phyloP scores from a whole-genome alignment of 2,113 vertebrate genomes.

The Erinaceus europaeus region DNA sequence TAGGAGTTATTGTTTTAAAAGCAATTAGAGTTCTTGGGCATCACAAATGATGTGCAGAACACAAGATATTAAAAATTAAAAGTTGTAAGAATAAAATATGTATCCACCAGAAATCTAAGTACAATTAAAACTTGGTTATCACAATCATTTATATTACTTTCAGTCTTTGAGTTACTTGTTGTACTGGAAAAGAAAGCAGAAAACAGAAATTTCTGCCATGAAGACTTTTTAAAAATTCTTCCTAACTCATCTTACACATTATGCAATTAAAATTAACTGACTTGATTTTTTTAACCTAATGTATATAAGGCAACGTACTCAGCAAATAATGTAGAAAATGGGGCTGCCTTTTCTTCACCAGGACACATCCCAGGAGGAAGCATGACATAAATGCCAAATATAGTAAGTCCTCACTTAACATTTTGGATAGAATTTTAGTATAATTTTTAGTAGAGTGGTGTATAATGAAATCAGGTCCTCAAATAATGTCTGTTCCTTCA shows the following conservation, averaged over 20 bases:
- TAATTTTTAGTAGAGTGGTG: neutral
- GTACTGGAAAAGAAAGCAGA: neutral
- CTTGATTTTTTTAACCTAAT: neutral
- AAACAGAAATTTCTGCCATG: neutral
- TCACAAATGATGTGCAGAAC: neutral
- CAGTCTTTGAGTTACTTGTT: neutral
- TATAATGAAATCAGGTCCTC: neutral
- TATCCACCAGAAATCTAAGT: neutral
- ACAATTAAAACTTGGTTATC: neutral
- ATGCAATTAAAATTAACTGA: neutral
- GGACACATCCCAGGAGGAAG: neutral
- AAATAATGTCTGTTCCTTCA: neutral
- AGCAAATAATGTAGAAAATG: neutral
- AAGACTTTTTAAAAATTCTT: neutral
- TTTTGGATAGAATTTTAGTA: neutral
- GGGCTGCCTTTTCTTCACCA: neutral
- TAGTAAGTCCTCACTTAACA: neutral
- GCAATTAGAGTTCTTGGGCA: neutral
- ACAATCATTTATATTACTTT: neutral
- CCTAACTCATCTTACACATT: neutral
- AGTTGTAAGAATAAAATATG: conserved; percentile 19
- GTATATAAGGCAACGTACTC: neutral
- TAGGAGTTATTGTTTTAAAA: conserved; percentile 25
- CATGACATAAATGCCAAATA: neutral
- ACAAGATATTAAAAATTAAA: conserved; percentile 14